These are phyloP conservation scores for Apodemus sylvaticus DNA, from an alignment of 2,113 vertebrate genomes.

Conservation along the genomic window DNA sequence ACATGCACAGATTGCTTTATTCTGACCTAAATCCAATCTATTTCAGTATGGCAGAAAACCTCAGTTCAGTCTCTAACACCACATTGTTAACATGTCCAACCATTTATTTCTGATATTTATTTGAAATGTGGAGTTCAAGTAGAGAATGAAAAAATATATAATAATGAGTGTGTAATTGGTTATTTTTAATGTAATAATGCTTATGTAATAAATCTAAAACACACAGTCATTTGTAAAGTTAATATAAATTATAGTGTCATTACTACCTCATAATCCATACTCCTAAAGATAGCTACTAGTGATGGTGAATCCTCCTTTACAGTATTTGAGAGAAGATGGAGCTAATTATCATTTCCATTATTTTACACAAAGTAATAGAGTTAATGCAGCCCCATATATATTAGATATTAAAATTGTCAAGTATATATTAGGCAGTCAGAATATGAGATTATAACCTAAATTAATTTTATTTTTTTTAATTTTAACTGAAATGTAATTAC, in stretches of 20 bases:
- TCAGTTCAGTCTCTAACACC: background rate
- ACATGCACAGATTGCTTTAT: slow-evolving; percentile 1
- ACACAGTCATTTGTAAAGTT: background rate
- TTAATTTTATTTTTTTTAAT: background rate
- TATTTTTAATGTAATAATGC: background rate
- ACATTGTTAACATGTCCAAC: background rate
- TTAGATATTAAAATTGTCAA: background rate
- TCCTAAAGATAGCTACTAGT: background rate
- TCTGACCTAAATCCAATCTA: slow-evolving; percentile 42
- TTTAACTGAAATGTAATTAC: background rate
- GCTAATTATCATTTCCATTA: slow-evolving; percentile 4
- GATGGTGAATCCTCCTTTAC: background rate
- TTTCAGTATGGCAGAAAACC: slow-evolving; percentile 17
- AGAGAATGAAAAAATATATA: slow-evolving; percentile 22
- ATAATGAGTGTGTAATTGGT: background rate
- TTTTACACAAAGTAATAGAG: background rate
- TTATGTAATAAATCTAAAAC: background rate
- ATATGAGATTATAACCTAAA: background rate
- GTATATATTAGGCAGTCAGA: background rate
- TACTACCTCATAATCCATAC: background rate
- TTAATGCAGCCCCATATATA: background rate
- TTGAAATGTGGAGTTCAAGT: slow-evolving; percentile 16
- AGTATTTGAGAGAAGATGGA: slow-evolving; percentile 17
- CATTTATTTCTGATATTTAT: slow-evolving; percentile 29
- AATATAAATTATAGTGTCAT: background rate